Conservation (phyloP, 1,140 invertebrate species). For the Macrobrachium nipponense region DNA sequence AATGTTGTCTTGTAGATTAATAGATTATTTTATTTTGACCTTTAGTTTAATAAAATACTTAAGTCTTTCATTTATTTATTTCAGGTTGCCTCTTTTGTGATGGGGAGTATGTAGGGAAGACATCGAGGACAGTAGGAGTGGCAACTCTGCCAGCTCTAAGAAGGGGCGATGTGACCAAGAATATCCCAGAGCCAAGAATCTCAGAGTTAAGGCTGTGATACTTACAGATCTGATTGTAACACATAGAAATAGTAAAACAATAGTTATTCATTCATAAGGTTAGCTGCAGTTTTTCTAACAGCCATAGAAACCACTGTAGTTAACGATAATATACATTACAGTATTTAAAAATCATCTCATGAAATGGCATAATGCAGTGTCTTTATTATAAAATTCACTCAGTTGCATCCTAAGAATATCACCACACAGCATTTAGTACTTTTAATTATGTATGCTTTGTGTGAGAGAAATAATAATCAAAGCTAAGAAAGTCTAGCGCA, state of each 20-base stretch:
- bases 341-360: slow-evolving; percentile 19
- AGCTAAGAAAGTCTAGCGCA: no score
- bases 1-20: no score
- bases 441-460: no score
- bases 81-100: slow-evolving; percentile 41
- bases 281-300: slow-evolving; percentile 28
- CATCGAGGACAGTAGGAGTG: slow-evolving; percentile 21
- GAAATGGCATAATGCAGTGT: slow-evolving; percentile 27
- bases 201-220: slow-evolving; percentile 54
- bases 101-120: slow-evolving; percentile 45
- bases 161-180: slow-evolving; percentile 31
- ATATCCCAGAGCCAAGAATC: slow-evolving; percentile 18
- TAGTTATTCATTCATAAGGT: slow-evolving; percentile 21
- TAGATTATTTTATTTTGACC: background rate
- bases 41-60: background rate
- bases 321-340: slow-evolving; percentile 9
- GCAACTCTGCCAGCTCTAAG: slow-evolving; percentile 19
- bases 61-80: slow-evolving; percentile 7
- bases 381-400: no score
- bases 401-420: no score
- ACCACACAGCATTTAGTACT: no score
- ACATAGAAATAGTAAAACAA: slow-evolving; percentile 33
- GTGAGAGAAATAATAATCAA: no score
- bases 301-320: slow-evolving; percentile 1
- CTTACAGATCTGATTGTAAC: slow-evolving; percentile 39